Base-by-base conservation (phyloP, 2,888 invertebrate species). In the Halictus quadricinctus region DNA sequence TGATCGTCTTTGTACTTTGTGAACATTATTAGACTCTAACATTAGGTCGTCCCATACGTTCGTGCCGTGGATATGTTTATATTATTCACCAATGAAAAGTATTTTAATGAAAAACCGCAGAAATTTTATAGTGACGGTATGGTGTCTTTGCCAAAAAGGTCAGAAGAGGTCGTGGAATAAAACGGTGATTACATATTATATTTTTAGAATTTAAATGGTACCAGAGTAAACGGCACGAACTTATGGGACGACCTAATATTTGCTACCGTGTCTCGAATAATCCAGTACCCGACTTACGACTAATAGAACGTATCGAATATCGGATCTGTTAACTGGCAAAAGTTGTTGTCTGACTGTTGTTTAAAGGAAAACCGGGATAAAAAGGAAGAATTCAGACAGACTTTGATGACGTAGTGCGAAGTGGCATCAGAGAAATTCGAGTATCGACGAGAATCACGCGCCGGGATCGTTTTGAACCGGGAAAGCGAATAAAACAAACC, bases 401-500 rank as follows among this genome's bases (percentile, higher is more conserved):
- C 58, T 58, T 58, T 58, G 58, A n/a, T 12, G 58, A 58, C 3
- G 58, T 29, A 15, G 64, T 15, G 29, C 13, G 58, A 58, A 58
- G n/a, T 58, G n/a, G n/a, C 13, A 70, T n/a, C 70, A 46, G 25
- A 12, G 46, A 72, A 29, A 29, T 69, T 41, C 18, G 29, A 58
- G 74, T 58, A 21, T 36, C 43, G 21, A 58, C 58, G 46, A 58
- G 48, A 72, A 18, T 70, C 48, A 4, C 72, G 13, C 43, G 46
- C 12, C 54, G 48, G 60, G 12, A 46, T 69, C 73, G 69, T 58
- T 69, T 73, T 36, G 25, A 21, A 46, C 18, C 69, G 25, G 15
- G 43, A 29, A 69, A 43, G 25, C 36, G 46, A 79, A 58, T 69
- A 70, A 79, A 75, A 18, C 46, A 8, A 58, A 25, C 15, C 12